Percentiles rank a stretch among this genome's conserved stretches.
These are phyloP conservation scores for Acanthosoma haemorrhoidale DNA, from an alignment of 2,888 invertebrate species.

Conservation along the genomic window DNA sequence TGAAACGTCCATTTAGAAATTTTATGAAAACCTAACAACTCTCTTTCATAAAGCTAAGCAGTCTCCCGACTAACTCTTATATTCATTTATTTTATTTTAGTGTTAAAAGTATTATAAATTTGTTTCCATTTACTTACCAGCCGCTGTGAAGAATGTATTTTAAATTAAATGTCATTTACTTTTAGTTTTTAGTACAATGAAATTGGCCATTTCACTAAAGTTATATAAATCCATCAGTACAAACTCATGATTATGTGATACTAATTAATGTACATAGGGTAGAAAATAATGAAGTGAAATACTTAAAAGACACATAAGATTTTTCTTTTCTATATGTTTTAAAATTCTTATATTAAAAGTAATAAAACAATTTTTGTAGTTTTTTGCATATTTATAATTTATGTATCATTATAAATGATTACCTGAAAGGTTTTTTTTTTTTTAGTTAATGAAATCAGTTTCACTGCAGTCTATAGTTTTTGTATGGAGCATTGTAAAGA, in stretches of 20 bases:
- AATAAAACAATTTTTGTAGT: background rate
- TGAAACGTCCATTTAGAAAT: too few relatives aligned
- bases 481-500: background rate
- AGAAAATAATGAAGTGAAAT: background rate
- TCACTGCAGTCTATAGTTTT: background rate
- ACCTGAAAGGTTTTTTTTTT: background rate
- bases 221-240: background rate
- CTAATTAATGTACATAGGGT: background rate
- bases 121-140: background rate
- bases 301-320: background rate
- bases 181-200: background rate
- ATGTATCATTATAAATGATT: background rate
- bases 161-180: background rate
- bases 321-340: background rate
- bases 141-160: background rate
- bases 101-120: too few relatives aligned
- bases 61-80: too few relatives aligned
- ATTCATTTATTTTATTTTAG: too few relatives aligned
- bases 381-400: background rate
- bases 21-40: too few relatives aligned
- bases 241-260: background rate
- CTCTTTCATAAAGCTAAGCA: too few relatives aligned
- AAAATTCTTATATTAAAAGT: background rate
- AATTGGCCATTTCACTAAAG: background rate
- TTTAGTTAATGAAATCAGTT: background rate